A percentile compares a stretch with the other conserved stretches of the same genome.
Evolutionary conservation across 1,140 invertebrate species (phyloP).

Genomic region (Diprion similis): DNA sequence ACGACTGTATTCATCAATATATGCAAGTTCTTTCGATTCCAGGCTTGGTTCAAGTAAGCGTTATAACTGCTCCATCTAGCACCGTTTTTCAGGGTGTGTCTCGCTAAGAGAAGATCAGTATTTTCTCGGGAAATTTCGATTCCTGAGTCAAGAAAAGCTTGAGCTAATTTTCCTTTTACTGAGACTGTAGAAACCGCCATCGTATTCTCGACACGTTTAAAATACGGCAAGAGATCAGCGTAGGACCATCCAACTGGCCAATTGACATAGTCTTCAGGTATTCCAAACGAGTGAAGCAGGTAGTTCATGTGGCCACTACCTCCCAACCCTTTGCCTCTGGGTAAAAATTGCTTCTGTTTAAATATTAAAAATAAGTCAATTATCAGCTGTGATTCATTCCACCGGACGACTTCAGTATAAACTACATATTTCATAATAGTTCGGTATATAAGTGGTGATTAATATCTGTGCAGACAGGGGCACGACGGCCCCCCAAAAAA

Average conservation of each 20-base stretch:
- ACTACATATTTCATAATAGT: too few relatives aligned
- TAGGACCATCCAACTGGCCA: conserved; percentile 69
- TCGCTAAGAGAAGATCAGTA: conserved; percentile 57
- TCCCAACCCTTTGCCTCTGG: conserved; percentile 73
- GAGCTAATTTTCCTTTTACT: conserved; percentile 53
- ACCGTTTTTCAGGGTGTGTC: conserved; percentile 70
- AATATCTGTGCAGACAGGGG: too few relatives aligned
- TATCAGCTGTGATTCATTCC: too few relatives aligned
- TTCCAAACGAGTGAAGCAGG: conserved; percentile 70
- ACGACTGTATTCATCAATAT: conserved; percentile 73
- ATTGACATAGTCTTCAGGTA: conserved; percentile 65
- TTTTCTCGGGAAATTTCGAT: conserved; percentile 43
- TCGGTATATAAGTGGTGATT: too few relatives aligned
- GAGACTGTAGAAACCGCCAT: conserved; percentile 61
- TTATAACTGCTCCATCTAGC: conserved; percentile 71
- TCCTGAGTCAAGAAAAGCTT: conserved; percentile 41
- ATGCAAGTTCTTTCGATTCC: conserved; percentile 72
- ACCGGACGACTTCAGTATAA: too few relatives aligned
- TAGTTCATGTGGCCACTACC: conserved; percentile 77
- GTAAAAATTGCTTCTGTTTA: conserved; percentile 65
- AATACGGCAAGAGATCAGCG: conserved; percentile 62
- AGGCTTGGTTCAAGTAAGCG: conserved; percentile 72
- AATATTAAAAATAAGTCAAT: neutral
- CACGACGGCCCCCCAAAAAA: too few relatives aligned
- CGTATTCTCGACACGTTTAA: conserved; percentile 55